A percentile compares a stretch with the other conserved stretches of the same genome.
Conservation (phyloP, 2,797 vertebrate species). For the Coregonus suidteri region DNA sequence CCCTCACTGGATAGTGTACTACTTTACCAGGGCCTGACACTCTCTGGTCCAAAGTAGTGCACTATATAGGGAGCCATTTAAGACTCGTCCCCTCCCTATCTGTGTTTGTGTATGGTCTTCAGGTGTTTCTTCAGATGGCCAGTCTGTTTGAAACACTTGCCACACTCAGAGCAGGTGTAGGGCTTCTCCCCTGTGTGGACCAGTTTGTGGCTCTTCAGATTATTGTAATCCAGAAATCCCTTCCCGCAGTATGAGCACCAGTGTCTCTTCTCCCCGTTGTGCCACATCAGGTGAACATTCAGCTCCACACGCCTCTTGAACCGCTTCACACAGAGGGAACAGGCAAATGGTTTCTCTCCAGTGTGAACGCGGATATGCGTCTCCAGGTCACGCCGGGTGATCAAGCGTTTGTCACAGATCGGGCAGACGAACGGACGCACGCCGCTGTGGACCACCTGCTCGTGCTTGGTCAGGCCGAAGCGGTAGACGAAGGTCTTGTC, state of each 20-base stretch:
- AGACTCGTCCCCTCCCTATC: not conserved
- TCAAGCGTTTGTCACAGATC: conserved; percentile 72
- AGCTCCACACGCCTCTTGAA: conserved; percentile 73
- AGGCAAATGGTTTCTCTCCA: conserved; percentile 76
- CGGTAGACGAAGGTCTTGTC: conserved; percentile 76
- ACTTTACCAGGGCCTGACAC: not conserved
- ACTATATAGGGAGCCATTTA: not conserved
- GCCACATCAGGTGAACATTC: conserved; percentile 74
- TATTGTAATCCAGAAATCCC: conserved; percentile 77
- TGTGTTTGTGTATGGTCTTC: conserved; percentile 56
- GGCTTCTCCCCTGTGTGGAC: conserved; percentile 81
- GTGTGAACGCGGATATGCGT: conserved; percentile 73
- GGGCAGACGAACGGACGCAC: conserved; percentile 73
- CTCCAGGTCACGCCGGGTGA: conserved; percentile 70
- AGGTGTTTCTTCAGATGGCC: conserved; percentile 76
- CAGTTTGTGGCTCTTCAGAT: conserved; percentile 77
- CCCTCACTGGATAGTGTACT: not conserved
- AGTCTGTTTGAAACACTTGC: conserved; percentile 73
- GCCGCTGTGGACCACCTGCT: conserved; percentile 72
- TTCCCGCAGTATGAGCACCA: conserved; percentile 75
- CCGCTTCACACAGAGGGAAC: conserved; percentile 70
- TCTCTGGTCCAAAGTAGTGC: not conserved
- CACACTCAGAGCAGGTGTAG: conserved; percentile 71
- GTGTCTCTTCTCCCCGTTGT: conserved; percentile 76
- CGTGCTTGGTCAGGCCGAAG: conserved; percentile 74